A percentile compares a stretch with the other conserved stretches of the same genome.
Conservation (phyloP, 2,888 invertebrate species). For the Leucania comma region DNA sequence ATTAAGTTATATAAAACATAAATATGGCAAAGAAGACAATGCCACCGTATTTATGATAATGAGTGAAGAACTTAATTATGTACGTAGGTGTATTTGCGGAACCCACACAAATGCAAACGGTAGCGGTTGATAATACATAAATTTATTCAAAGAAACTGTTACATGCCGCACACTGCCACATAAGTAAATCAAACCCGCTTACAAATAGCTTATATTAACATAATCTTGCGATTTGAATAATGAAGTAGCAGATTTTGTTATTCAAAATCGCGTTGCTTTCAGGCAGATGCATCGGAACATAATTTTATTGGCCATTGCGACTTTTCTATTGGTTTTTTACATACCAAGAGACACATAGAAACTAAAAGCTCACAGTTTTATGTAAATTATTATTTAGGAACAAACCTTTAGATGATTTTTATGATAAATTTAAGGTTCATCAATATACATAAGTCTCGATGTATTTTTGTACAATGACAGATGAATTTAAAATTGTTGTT, state of each 20-base stretch:
- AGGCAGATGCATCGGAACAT: conserved; percentile 76
- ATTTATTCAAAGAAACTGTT: conserved; percentile 84
- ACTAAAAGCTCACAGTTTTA: conserved; percentile 72
- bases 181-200: conserved; percentile 88
- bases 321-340: conserved; percentile 71
- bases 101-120: conserved; percentile 86
- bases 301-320: conserved; percentile 75
- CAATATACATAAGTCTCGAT: conserved; percentile 58
- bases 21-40: conserved; percentile 72
- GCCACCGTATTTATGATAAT: conserved; percentile 77
- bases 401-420: conserved; percentile 63
- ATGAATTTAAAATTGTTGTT: conserved; percentile 51
- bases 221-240: conserved; percentile 89
- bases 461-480: conserved; percentile 55
- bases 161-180: conserved; percentile 78
- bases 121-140: conserved; percentile 86
- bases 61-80: conserved; percentile 74
- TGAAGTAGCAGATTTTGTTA: conserved; percentile 84
- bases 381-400: conserved; percentile 63
- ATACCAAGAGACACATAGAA: conserved; percentile 63
- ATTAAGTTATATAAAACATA: conserved; percentile 71
- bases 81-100: conserved; percentile 77
- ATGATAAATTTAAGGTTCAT: conserved; percentile 60
- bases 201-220: conserved; percentile 86
- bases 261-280: conserved; percentile 80